Base-by-base conservation (phyloP, 2,113 vertebrate genomes). In the Mesitornis unicolor region DNA sequence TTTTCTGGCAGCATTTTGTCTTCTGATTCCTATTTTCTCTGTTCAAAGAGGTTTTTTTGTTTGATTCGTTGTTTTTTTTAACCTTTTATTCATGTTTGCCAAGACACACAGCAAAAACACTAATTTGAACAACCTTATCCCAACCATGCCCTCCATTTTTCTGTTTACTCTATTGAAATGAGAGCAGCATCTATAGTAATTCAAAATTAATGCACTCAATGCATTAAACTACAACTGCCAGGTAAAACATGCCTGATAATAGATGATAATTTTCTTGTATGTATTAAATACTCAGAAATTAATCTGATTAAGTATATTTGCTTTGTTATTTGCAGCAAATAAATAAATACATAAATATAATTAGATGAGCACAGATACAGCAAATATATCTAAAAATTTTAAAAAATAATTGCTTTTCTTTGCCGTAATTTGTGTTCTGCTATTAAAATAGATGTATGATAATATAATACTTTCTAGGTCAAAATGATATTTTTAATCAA, bases 31-130 rank as follows among this genome's bases (percentile, higher is more conserved):
- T 86, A 24, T 75, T 87, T 86, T 6, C 26, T 90, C 17, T 90
- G 11, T 57, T 95, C 29, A 19, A 53, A 17, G 12, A 5, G 0
- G 26, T 28, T 2, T 4, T 38, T 53, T 45, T 45, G 9, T 0
- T 16, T 65, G 13, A 0, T 48, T 84, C 13, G 2, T 18, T 89
- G 9, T 28, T 0, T 13, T 75, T 89, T 83, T 75, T 59, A 48
- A 43, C 7, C 7, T 87, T 91, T 84, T 68, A 38, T 54, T 90
- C 10, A 18, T 61, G 7, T 59, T 86, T 95, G 11, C 42, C 42
- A 50, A 88, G 42, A 57, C 12, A 86, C 15, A 59, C 15, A 79
- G 9, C 10, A 87, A 35, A 4, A 16, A 5, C 18, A 42, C 51
- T 78, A 1, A 59, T 59, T 70, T 84, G 22, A 86, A 38, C 14